Evolutionary conservation across 2,797 vertebrate genomes (phyloP).

Genomic region (Paramormyrops hopkinsi): DNA sequence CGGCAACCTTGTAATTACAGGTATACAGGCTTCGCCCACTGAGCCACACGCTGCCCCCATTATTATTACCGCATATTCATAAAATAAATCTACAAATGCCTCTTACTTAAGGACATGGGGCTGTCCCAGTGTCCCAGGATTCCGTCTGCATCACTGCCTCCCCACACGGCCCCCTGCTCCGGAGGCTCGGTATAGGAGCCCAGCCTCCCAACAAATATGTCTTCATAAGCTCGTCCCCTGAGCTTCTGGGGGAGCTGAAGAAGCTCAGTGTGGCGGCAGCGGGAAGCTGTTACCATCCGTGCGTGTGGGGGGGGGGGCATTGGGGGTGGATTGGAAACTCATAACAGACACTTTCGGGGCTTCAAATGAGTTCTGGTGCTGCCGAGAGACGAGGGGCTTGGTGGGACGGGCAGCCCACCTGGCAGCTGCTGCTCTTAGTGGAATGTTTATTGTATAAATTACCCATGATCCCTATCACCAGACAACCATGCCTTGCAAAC

Average conservation of each 20-base stretch:
- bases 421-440: not conserved
- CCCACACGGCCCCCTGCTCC: not conserved
- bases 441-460: conserved; percentile 17
- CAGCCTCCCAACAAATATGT: not conserved
- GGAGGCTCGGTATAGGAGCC: not conserved
- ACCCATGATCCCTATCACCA: conserved; percentile 24
- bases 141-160: not conserved
- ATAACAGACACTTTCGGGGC: conserved; percentile 2
- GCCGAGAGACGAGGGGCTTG: not conserved
- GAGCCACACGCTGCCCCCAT: too few relatives aligned
- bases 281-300: not conserved
- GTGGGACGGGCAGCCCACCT: not conserved
- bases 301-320: not conserved
- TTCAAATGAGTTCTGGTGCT: conserved; percentile 18
- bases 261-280: not conserved
- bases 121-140: not conserved
- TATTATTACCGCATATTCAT: too few relatives aligned
- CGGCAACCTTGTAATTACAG: too few relatives aligned
- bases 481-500: conserved; percentile 15
- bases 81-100: too few relatives aligned
- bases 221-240: conserved; percentile 49
- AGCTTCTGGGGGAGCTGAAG: conserved; percentile 48
- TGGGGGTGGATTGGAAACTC: not conserved
- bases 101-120: not conserved
- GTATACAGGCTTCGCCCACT: too few relatives aligned